phyloP scores from a whole-genome alignment of 1,140 invertebrate species.

The Drosophila bipectinata region DNA sequence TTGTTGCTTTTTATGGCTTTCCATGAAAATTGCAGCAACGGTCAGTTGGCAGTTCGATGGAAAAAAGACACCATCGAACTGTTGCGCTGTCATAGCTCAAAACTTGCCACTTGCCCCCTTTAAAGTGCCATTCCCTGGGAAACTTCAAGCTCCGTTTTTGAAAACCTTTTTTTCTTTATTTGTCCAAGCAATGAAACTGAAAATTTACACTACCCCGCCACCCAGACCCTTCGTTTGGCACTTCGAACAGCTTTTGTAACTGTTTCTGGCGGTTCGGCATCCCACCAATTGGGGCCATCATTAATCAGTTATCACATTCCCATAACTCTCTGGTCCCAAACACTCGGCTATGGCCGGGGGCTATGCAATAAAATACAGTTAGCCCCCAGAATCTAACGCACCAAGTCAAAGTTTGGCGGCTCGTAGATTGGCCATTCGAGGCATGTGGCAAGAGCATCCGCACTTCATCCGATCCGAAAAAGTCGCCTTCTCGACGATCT shows the following conservation, averaged over 20 bases:
- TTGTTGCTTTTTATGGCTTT: conserved; percentile 71
- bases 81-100: conserved; percentile 61
- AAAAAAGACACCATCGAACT: conserved; percentile 62
- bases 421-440: neutral
- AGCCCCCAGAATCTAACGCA: conserved; percentile 35
- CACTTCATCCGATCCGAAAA: conserved; percentile 26
- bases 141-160: conserved; percentile 9
- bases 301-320: conserved; percentile 56
- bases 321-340: conserved; percentile 29
- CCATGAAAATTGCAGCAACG: conserved; percentile 72
- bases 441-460: conserved; percentile 35
- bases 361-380: conserved; percentile 57
- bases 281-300: conserved; percentile 46
- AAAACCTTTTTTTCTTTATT: conserved; percentile 12
- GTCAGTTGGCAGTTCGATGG: conserved; percentile 61
- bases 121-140: conserved; percentile 50
- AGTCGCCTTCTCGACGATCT: conserved; percentile 14
- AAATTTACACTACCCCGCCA: conserved; percentile 10
- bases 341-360: conserved; percentile 30
- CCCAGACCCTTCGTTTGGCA: conserved; percentile 12
- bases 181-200: conserved; percentile 26
- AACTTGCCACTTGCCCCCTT: conserved; percentile 37
- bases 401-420: conserved; percentile 21
- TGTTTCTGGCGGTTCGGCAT: conserved; percentile 20
- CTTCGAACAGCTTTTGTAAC: conserved; percentile 21